Evolutionary conservation across 1,140 invertebrate species (phyloP).

Genomic region (Drosophila miranda): DNA sequence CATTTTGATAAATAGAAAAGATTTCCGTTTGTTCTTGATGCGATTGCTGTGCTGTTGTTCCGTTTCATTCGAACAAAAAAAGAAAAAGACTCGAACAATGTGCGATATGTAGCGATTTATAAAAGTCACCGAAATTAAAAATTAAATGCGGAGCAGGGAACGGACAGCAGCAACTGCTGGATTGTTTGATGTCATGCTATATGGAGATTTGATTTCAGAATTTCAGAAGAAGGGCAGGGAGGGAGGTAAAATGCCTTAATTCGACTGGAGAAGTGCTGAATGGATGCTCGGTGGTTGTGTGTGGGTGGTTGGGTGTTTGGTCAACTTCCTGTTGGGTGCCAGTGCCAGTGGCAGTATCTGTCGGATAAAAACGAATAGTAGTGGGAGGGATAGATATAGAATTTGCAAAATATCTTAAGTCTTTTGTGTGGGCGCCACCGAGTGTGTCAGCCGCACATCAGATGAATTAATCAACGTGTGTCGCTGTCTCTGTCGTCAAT

Average conservation of each 20-base stretch:
- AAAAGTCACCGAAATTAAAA: constrained; percentile 75
- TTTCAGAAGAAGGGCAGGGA: neutral
- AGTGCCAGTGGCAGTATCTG: neutral
- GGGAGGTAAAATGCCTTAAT: constrained; percentile 31
- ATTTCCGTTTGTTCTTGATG: constrained; percentile 3
- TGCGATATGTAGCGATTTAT: constrained; percentile 79
- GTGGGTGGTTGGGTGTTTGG: constrained; percentile 13
- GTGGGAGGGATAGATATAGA: constrained; percentile 3
- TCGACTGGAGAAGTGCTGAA: constrained; percentile 18
- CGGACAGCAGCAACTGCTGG: constrained; percentile 75
- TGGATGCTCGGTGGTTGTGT: constrained; percentile 2
- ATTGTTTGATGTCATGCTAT: constrained; percentile 76
- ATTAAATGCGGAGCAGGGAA: constrained; percentile 54
- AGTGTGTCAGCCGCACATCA: constrained; percentile 67
- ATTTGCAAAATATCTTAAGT: constrained; percentile 59
- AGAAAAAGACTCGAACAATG: constrained; percentile 52
- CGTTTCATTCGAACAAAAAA: too few relatives aligned
- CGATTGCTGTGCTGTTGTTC: constrained; percentile 10
- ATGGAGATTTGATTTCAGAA: constrained; percentile 77
- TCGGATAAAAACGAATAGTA: constrained; percentile 17
- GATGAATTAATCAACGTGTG: constrained; percentile 80
- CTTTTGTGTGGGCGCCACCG: constrained; percentile 46
- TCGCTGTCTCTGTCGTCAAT: constrained; percentile 67
- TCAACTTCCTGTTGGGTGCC: constrained; percentile 54
- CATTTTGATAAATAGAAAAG: constrained; percentile 58